Evolutionary conservation across 2,888 invertebrate species (phyloP), one percentile per base, ranked within the genome.

Genomic region (Rosalia funebris): DNA sequence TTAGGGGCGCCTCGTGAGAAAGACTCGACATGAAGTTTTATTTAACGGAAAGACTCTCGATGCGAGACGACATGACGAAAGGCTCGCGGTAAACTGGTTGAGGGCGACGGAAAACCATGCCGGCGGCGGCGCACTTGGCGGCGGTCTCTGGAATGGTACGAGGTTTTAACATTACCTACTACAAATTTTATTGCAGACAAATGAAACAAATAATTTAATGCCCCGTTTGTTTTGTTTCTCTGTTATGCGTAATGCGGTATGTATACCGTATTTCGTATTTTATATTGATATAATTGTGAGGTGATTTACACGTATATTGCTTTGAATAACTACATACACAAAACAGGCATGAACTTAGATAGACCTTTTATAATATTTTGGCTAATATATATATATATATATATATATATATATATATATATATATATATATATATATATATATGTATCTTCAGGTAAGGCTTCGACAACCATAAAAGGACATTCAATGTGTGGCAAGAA

Each of bases 81-180:
- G 68, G 81, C 83, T 73, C 84, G 84, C 80, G 73, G 74, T 72
- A 71, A 71, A 72, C 82, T 85, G 74, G 73, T 83, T 57, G 71
- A 66, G 39, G 56, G 57, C 60, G 70, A 59, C 82, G 83, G 54
- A 78, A 82, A 70, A 82, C 81, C 66, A 81, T 81, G 64, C 71
- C 77, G 66, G 81, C 83, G 65, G 84, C 83, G 73, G 82, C 83
- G 72, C 83, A 59, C 17, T 50, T 19, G 31, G 17, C 50, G 50
- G 56, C 53, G 37, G 34, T 15, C 5, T 32, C 34, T 48, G 19
- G 36, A 36, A 32, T 32, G 36, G 37, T 37, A 55, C 45, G 47
- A 52, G 53, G 12, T 54, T 57, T 60, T 55, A 60, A 60, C 60
- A 44, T n/a, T n/a, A n/a, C n/a, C 42, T 45, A 55, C 47, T 53